Evolutionary conservation across 2,888 invertebrate genomes (phyloP).

Genomic region (Chrysolina americana): DNA sequence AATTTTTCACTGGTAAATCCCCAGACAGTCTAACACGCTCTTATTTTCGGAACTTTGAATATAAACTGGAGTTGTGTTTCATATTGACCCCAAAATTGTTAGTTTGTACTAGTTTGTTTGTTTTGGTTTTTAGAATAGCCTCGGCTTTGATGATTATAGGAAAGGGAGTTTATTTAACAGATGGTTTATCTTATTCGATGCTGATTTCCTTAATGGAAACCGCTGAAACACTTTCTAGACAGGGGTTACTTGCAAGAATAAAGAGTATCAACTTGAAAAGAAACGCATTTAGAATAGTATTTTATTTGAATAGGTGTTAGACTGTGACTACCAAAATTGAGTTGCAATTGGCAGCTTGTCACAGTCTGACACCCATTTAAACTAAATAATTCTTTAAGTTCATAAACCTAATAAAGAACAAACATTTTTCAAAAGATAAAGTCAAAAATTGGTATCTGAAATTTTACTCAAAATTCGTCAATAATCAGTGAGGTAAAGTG

Average conservation of each 20-base stretch:
- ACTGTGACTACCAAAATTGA: no score
- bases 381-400: no score
- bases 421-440: no score
- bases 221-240: neutral
- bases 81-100: constrained; percentile 26
- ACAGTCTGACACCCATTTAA: no score
- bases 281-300: no score
- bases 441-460: no score
- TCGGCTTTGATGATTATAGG: neutral
- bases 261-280: neutral
- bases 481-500: no score
- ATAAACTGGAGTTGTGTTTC: constrained; percentile 24
- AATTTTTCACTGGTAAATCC: constrained; percentile 35
- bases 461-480: no score
- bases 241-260: neutral
- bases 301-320: no score
- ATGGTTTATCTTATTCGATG: constrained; percentile 13
- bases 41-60: constrained; percentile 26
- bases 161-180: neutral
- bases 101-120: constrained; percentile 21
- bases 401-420: no score
- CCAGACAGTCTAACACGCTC: constrained; percentile 28
- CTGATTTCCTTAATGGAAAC: constrained; percentile 4
- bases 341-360: no score
- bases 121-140: constrained; percentile 3